Conservation (phyloP, 2,113 vertebrate species). For the Lipophrys pholis region DNA sequence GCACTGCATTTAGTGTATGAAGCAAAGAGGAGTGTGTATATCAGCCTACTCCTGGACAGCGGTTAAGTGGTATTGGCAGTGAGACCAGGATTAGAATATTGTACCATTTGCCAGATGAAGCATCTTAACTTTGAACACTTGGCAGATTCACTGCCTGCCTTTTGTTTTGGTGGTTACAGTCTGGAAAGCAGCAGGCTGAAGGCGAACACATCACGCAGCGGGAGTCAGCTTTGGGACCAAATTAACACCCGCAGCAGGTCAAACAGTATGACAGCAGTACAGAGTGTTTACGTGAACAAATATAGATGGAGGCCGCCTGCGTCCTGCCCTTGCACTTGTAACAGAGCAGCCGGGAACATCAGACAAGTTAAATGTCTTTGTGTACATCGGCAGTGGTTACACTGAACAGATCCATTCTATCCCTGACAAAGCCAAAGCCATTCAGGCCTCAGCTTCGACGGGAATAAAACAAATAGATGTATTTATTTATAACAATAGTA, state of each 20-base stretch:
- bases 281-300: conserved; percentile 55
- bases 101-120: conserved; percentile 35
- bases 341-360: conserved; percentile 15
- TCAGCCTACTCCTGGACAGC: conserved; percentile 17
- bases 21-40: conserved; percentile 34
- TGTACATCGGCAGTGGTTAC: not conserved
- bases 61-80: conserved; percentile 32
- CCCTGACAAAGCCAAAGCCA: too few species aligned
- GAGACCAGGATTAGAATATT: conserved; percentile 31
- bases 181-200: conserved; percentile 1
- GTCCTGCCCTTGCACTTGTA: conserved; percentile 29
- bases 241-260: conserved; percentile 49
- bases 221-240: conserved; percentile 49
- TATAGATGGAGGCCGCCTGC: conserved; percentile 46
- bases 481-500: too few species aligned
- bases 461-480: too few species aligned
- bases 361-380: not conserved
- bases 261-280: conserved; percentile 35
- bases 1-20: conserved; percentile 23
- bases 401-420: not conserved
- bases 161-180: not conserved
- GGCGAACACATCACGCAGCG: conserved; percentile 6
- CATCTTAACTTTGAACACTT: conserved; percentile 27
- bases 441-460: too few species aligned
- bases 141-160: conserved; percentile 17